Evolutionary conservation across 2,113 vertebrate species (phyloP).

Genomic region (Chamaetylas fuelleborni): DNA sequence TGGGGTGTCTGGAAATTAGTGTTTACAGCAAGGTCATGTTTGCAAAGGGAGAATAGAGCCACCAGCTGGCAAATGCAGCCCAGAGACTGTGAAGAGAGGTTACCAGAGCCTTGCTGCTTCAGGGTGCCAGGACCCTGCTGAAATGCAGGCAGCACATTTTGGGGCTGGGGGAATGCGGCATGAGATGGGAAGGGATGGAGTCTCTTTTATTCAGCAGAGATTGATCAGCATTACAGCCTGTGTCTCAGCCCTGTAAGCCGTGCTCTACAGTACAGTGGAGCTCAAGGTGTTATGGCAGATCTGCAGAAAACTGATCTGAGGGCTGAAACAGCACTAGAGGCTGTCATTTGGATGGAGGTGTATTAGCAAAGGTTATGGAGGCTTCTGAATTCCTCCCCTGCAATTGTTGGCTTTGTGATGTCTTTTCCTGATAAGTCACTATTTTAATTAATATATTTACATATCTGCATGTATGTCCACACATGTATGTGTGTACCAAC

Average conservation of each 20-base stretch:
- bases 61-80: background rate
- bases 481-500: background rate
- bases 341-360: background rate
- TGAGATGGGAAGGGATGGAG: background rate
- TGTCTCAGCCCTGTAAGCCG: background rate
- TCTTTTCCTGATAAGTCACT: background rate
- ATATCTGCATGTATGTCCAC: background rate
- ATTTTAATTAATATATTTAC: background rate
- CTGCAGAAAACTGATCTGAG: background rate
- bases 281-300: background rate
- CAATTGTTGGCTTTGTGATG: background rate
- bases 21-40: background rate
- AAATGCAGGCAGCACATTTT: background rate
- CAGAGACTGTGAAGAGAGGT: background rate
- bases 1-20: background rate
- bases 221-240: background rate
- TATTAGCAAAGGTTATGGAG: background rate
- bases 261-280: background rate
- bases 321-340: background rate
- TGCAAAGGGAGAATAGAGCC: constrained; percentile 13
- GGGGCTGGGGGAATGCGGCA: background rate
- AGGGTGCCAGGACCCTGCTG: background rate
- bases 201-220: background rate
- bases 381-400: background rate
- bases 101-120: background rate